Conservation (phyloP, 2,113 vertebrate species). For the Hepsetus odoe region DNA sequence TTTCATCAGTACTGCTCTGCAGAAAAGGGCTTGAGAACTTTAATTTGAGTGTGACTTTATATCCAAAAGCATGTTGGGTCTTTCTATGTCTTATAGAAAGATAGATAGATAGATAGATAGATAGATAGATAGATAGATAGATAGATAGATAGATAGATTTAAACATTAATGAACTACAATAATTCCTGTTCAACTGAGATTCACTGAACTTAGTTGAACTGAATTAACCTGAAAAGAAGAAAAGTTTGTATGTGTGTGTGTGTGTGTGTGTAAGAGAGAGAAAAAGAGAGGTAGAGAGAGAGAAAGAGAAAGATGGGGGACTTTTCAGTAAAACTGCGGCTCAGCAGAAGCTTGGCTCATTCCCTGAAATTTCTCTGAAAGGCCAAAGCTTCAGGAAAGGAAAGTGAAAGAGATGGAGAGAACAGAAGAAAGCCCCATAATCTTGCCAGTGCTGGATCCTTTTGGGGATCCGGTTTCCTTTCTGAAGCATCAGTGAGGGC, state of each 20-base stretch:
- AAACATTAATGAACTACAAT: no score
- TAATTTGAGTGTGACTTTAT: neutral
- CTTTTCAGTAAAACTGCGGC: slow-evolving; percentile 19
- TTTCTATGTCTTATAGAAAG: neutral
- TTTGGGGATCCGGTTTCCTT: slow-evolving; percentile 37
- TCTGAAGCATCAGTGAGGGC: slow-evolving; percentile 43
- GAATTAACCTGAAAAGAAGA: neutral
- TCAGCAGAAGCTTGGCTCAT: neutral
- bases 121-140: no score
- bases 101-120: no score
- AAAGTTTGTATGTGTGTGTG: neutral
- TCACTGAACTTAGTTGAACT: neutral
- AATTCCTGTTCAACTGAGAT: neutral
- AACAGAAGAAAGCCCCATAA: slow-evolving; percentile 29
- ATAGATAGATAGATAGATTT: no score
- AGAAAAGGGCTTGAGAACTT: neutral
- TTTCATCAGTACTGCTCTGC: neutral
- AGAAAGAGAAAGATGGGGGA: neutral
- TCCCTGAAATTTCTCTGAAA: slow-evolving; percentile 2
- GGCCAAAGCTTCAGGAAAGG: slow-evolving; percentile 7
- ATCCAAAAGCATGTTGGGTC: neutral
- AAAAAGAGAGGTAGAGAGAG: neutral
- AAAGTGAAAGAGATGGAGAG: slow-evolving; percentile 32
- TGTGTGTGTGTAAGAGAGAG: neutral
- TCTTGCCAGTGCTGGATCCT: slow-evolving; percentile 39